Evolutionary conservation across 2,797 vertebrate genomes (phyloP).

Genomic region (Podarcis siculus): DNA sequence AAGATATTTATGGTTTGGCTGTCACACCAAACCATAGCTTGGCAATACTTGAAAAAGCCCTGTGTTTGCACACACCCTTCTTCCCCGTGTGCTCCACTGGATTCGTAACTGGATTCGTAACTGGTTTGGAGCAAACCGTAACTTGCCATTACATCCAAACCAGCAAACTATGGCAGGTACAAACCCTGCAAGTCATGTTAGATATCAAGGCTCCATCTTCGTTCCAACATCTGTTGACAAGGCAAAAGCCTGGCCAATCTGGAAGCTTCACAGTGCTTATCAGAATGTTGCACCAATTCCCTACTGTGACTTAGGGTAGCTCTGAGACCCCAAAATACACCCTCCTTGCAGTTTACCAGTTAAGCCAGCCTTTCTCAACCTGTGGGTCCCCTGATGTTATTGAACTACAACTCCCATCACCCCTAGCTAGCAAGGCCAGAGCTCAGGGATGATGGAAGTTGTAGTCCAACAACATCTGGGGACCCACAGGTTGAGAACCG

Average conservation of each 20-base stretch:
- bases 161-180: not conserved
- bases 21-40: not conserved
- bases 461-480: no score
- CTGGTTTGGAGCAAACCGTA: not conserved
- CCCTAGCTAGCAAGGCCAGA: no score
- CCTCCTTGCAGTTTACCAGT: not conserved
- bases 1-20: not conserved
- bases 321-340: not conserved
- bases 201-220: not conserved
- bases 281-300: not conserved
- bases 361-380: no score
- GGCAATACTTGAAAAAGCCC: not conserved
- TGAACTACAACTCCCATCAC: no score
- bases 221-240: not conserved
- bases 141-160: not conserved
- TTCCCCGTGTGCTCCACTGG: not conserved
- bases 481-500: no score
- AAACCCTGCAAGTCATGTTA: not conserved
- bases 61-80: not conserved
- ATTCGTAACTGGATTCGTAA: not conserved
- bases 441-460: no score
- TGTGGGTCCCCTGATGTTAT: no score
- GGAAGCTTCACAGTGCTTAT: not conserved
- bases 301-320: not conserved
- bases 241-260: not conserved